Evolutionary conservation across 1,140 invertebrate species (phyloP).

Genomic region (Oncopeltus fasciatus): DNA sequence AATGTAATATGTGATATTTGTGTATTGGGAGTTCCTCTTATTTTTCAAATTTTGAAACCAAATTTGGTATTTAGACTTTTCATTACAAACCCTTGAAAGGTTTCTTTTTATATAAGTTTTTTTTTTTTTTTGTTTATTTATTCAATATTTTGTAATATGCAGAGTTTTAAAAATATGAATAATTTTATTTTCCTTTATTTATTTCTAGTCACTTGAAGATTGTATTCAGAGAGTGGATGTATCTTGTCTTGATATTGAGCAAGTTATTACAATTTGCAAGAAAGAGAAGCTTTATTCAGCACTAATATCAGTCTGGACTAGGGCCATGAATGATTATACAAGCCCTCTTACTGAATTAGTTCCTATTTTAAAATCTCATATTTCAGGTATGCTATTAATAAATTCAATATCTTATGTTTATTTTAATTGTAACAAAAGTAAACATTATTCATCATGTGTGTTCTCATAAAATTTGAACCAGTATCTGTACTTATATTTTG

Average conservation of each 20-base stretch:
- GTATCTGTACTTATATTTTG: too few species aligned
- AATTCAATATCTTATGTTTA: constrained; percentile 2
- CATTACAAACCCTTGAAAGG: too few species aligned
- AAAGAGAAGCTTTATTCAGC: constrained; percentile 68
- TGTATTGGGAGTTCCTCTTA: too few species aligned
- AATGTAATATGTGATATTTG: too few species aligned
- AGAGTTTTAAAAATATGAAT: too few species aligned
- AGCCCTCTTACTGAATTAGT: constrained; percentile 68
- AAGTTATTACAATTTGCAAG: constrained; percentile 69
- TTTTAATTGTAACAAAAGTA: not conserved
- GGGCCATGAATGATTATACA: constrained; percentile 68
- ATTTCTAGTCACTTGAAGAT: constrained; percentile 60
- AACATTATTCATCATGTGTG: not conserved
- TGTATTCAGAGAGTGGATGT: constrained; percentile 71
- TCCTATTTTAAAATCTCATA: constrained; percentile 34
- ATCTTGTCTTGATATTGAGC: constrained; percentile 74
- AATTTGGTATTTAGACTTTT: too few species aligned
- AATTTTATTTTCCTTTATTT: too few species aligned
- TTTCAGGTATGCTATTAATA: constrained; percentile 26
- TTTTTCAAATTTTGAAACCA: too few species aligned
- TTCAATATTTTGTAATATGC: too few species aligned
- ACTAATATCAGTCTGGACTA: constrained; percentile 76
- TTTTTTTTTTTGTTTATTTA: too few species aligned
- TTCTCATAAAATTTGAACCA: too few species aligned
- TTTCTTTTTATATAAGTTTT: too few species aligned